phyloP scores from a whole-genome alignment of 2,797 vertebrate species.

The Neosalanx taihuensis region DNA sequence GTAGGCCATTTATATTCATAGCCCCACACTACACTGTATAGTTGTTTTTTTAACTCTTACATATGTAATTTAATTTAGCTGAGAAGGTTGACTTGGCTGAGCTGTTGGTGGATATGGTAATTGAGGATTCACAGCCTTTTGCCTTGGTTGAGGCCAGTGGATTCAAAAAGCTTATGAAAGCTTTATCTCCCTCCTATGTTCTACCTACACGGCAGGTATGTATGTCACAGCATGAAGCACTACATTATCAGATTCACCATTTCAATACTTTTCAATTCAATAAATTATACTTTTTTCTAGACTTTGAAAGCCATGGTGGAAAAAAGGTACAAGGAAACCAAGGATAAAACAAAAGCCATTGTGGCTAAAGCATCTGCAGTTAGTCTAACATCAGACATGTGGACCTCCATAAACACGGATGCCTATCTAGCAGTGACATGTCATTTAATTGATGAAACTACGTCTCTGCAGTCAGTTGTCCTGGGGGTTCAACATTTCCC shows the following conservation, averaged over 20 bases:
- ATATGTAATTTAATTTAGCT: no score
- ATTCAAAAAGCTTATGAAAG: neutral
- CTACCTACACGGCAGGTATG: neutral
- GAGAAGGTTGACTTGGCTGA: slow-evolving; percentile 6
- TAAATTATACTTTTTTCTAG: neutral
- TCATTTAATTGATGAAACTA: neutral
- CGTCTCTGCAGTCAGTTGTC: neutral
- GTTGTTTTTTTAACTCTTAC: no score
- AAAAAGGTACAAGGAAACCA: slow-evolving; percentile 1
- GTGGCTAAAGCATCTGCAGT: no score
- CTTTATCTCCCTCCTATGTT: neutral
- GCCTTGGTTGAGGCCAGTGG: slow-evolving; percentile 12
- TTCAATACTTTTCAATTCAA: neutral
- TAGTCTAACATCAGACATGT: no score
- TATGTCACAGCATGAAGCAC: neutral
- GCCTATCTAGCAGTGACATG: no score
- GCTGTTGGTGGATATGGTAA: slow-evolving; percentile 12
- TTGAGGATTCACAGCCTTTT: slow-evolving; percentile 14
- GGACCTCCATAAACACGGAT: neutral
- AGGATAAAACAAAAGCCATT: slow-evolving; percentile 7
- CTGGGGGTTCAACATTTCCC: neutral
- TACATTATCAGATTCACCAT: no score
- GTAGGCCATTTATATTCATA: neutral
- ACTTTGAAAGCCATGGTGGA: slow-evolving; percentile 28
- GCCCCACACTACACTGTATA: no score